Percentiles rank a stretch among this genome's conserved stretches.
Conservation (phyloP, 2,113 vertebrate species). For the Macroglossus sobrinus region DNA sequence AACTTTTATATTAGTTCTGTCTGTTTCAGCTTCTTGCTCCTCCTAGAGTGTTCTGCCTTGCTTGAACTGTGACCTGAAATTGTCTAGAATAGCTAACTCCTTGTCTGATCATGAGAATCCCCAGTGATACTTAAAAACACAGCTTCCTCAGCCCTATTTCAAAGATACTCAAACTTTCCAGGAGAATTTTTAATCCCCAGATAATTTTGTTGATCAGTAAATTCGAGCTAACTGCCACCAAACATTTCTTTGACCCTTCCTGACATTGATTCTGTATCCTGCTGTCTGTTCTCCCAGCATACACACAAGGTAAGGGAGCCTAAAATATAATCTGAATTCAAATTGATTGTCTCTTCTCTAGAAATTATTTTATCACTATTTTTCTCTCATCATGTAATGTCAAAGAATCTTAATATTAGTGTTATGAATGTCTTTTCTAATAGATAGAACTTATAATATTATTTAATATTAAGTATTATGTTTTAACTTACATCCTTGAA, state of each 20-base stretch:
- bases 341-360: neutral
- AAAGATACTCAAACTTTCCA: neutral
- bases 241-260: neutral
- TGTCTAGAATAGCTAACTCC: neutral
- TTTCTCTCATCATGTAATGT: neutral
- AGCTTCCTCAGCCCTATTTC: neutral
- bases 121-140: neutral
- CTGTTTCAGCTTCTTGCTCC: neutral
- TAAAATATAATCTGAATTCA: neutral
- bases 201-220: neutral
- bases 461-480: neutral
- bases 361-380: neutral
- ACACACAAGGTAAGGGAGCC: neutral
- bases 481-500: constrained; percentile 18
- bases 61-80: neutral
- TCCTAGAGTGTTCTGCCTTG: neutral
- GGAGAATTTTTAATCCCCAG: neutral
- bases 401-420: neutral
- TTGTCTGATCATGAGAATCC: neutral
- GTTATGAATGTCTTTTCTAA: neutral
- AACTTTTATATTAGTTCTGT: neutral
- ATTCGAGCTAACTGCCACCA: neutral
- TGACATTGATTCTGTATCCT: neutral
- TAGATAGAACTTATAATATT: neutral
- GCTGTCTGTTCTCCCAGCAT: neutral